Evolutionary conservation across 2,888 invertebrate species (phyloP), one percentile per base, ranked within the genome.

Genomic region (Alloscopus bannaensis): DNA sequence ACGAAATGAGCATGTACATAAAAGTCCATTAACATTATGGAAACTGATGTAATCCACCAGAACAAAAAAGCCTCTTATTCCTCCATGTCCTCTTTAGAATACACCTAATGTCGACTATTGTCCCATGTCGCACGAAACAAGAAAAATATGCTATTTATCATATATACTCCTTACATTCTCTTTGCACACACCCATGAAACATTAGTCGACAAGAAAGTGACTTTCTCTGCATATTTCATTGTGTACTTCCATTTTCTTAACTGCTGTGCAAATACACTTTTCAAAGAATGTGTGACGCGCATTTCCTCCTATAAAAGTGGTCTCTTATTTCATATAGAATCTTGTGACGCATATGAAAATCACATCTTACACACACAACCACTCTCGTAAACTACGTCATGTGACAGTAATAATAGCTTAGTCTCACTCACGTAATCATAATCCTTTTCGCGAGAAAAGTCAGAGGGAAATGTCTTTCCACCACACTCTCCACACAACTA

Each of bases 141-240:
- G n/a, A n/a, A n/a, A n/a, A n/a, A n/a, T n/a, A n/a, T n/a, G n/a
- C n/a, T n/a, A n/a, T n/a, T n/a, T n/a, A n/a, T n/a, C n/a, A n/a
- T n/a, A 52, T 20, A 8, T 52, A 52, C 52, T 47, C 36, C 6
- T 18, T 52, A 52, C 52, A 52, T n/a, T n/a, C n/a, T n/a, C n/a
- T n/a, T n/a, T n/a, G n/a, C n/a, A n/a, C n/a, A n/a, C n/a, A n/a
- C n/a, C n/a, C n/a, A n/a, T n/a, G n/a, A n/a, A n/a, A n/a, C n/a
- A n/a, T n/a, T n/a, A n/a, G n/a, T n/a, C n/a, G n/a, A n/a, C n/a
- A n/a, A n/a, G n/a, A n/a, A n/a, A 36, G 13, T 13, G 36, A 13
- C 36, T 36, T 36, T 36, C 36, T 13, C 36, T 13, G 13, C 6
- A 8, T 36, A 6, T 8, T 36, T 36, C 36, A 36, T 36, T 36